phyloP scores from a whole-genome alignment of 2,113 vertebrate species.

The Aptenodytes patagonicus region DNA sequence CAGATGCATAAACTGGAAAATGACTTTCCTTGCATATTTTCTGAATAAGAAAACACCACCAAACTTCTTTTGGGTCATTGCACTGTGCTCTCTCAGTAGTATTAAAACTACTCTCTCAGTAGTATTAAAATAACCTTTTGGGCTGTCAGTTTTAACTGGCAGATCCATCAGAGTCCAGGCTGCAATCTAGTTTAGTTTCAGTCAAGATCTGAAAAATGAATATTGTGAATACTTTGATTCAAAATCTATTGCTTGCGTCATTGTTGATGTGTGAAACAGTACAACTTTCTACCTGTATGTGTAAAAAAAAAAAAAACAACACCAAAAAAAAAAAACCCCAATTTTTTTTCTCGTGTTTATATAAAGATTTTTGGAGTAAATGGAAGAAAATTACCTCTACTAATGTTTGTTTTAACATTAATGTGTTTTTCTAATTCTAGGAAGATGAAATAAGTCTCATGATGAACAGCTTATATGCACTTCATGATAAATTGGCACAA shows the following conservation, averaged over 20 bases:
- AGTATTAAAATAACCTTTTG: background rate
- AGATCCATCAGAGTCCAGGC: background rate
- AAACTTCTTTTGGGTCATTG: background rate
- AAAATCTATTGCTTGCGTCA: background rate
- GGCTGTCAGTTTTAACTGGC: background rate
- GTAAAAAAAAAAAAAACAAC: background rate
- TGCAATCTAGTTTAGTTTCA: background rate
- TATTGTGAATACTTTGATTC: background rate
- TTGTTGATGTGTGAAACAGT: background rate
- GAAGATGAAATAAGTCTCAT: conserved; percentile 76
- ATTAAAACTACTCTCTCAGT: background rate
- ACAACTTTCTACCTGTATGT: background rate
- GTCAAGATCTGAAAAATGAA: background rate
- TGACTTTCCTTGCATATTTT: background rate
- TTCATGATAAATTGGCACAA: conserved; percentile 91
- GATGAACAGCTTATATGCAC: conserved; percentile 87
- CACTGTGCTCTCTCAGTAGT: background rate
- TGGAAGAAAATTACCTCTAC: background rate
- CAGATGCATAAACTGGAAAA: background rate
- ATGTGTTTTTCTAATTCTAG: conserved; percentile 72
- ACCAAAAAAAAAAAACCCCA: background rate
- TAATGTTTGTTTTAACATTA: background rate
- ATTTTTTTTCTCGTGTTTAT: accelerated
- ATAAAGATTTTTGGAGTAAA: background rate
- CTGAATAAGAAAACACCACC: background rate